Conservation (phyloP, 1,140 invertebrate species). For the Paraescarpia echinospica region DNA sequence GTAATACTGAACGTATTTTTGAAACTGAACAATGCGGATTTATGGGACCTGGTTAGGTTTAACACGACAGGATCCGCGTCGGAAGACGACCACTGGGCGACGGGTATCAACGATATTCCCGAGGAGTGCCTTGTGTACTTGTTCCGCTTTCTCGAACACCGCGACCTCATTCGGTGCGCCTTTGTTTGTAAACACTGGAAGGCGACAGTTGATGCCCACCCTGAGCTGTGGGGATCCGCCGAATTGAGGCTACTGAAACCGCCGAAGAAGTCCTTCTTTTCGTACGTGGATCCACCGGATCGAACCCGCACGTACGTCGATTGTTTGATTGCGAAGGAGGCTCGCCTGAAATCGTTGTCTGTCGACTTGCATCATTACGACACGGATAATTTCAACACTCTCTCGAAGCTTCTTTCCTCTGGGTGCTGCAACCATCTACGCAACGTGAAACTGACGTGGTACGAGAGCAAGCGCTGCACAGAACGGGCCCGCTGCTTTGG, state of each 20-base stretch:
- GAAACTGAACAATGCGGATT: background rate
- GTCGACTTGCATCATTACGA: background rate
- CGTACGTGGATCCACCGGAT: background rate
- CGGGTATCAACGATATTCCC: background rate
- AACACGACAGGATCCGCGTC: background rate
- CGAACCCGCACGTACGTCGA: background rate
- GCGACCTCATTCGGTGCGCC: background rate
- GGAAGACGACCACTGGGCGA: background rate
- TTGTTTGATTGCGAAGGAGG: background rate
- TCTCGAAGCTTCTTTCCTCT: background rate
- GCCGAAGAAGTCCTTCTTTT: background rate
- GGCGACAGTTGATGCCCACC: background rate
- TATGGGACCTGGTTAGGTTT: background rate
- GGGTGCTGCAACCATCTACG: background rate
- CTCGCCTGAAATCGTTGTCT: background rate
- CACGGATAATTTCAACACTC: background rate
- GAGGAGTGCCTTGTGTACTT: background rate
- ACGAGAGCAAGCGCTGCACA: background rate
- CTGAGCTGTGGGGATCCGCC: background rate
- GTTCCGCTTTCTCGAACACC: background rate
- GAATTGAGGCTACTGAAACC: background rate
- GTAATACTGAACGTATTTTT: background rate
- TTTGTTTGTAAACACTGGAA: slow-evolving; percentile 1
- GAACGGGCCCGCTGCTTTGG: background rate
- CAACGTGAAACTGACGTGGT: background rate